phyloP scores from a whole-genome alignment of 2,113 vertebrate genomes.

The Macroglossus sobrinus region DNA sequence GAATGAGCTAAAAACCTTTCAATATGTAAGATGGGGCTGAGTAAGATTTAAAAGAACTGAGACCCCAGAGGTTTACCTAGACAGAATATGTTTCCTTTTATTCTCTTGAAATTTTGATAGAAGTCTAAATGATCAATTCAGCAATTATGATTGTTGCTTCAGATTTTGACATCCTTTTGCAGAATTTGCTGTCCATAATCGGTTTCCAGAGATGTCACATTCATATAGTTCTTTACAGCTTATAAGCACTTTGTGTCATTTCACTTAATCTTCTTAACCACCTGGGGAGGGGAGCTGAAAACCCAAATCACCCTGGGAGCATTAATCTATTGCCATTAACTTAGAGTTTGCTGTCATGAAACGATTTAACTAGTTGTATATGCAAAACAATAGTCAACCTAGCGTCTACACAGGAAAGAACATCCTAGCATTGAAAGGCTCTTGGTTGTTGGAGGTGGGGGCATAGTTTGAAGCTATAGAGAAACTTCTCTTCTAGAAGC shows the following conservation, averaged over 20 bases:
- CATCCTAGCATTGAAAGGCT: neutral
- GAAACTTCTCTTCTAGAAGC: neutral
- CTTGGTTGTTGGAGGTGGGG: neutral
- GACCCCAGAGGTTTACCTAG: neutral
- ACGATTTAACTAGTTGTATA: neutral
- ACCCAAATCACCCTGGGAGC: neutral
- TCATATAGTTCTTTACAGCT: neutral
- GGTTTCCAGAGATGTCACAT: neutral
- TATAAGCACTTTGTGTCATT: neutral
- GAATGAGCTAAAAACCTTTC: neutral
- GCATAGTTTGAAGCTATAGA: neutral
- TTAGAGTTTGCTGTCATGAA: neutral
- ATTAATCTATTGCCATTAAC: neutral
- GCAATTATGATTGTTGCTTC: neutral
- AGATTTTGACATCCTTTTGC: neutral
- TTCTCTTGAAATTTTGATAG: neutral
- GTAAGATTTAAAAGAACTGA: neutral
- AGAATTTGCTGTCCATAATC: neutral
- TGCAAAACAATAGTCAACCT: neutral
- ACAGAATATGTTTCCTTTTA: slow-evolving; percentile 14
- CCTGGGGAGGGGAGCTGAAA: slow-evolving; percentile 1
- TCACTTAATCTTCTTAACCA: neutral
- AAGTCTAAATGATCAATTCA: neutral
- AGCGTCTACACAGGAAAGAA: neutral
- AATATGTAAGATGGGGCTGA: neutral